Evolutionary conservation across 2,797 vertebrate genomes (phyloP), one percentile per base, ranked within the genome.

Genomic region (Diplodus sargus): DNA sequence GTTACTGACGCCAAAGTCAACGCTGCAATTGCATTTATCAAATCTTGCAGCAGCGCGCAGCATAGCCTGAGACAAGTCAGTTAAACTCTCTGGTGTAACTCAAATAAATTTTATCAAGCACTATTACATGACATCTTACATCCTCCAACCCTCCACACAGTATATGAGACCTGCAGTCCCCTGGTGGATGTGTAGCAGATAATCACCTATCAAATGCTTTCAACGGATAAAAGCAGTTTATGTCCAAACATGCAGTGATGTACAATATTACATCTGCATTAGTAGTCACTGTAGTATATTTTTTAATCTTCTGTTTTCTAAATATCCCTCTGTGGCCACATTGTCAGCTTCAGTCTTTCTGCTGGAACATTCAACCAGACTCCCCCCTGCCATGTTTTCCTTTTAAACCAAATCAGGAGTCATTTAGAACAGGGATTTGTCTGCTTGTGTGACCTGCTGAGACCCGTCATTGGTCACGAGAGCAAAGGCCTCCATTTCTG

Each of bases 401-500:
- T 59, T 52, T 64, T 9, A 56, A 60, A 53, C 51, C 34, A 17
- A 47, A 61, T 23, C 75, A 20, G 34, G 15, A 75, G 42, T 67
- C 34, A 3, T 68, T 70, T 52, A 58, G 23, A 64, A 20, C 72
- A 20, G n/a, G 75, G 81, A 82, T 82, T 85, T 75, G 63, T 71
- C 69, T 28, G 49, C 56, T 73, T 4, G 1, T 58, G 74, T 77
- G 74, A 76, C 70, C 83, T 53, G 63, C 74, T 73, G 67, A 25
- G 81, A 86, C 78, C 78, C 23, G 73, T 84, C 61, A 23, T 54
- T 56, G 65, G 68, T 52, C 60, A 49, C 73, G 11, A 85, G 80
- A 69, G 84, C 60, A 74, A 80, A 86, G 71, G 75, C 76, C 76
- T 88, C 34, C 25, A 30, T 75, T 71, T 82, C 76, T 88, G 84